Base-by-base conservation (phyloP, 2,888 invertebrate genomes). In the Eupeodes latifasciatus region DNA sequence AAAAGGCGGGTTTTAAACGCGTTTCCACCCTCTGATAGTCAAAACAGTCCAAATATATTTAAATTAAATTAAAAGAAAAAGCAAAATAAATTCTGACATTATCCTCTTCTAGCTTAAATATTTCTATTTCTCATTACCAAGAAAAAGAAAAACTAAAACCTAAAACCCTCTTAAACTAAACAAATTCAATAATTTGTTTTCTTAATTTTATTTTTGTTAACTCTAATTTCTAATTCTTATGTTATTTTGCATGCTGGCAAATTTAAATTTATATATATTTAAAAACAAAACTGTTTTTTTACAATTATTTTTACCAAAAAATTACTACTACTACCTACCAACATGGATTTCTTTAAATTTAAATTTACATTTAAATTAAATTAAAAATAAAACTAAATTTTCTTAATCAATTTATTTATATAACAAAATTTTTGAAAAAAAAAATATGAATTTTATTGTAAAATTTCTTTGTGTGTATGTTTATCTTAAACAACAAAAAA, bases 191-290 rank as follows among this genome's bases (percentile, higher is more conserved):
- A 59, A 88, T 88, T 88, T 85, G 69, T 78, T 88, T 81, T 69
- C 64, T 85, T 85, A 64, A 62, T 69, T 84, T 76, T 47, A 3
- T 77, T 83, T 80, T 59, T 64, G 9, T 40, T 40, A 7, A 40
- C 74, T 86, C 83, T 83, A 80, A 86, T 86, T 86, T 89, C 27
- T 59, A 85, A 89, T 81, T 89, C 81, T 90, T 88, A 85, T 89
- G 81, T 90, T 90, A 89, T 90, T 90, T 90, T 90, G 90, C 90
- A 90, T 90, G 90, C 90, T 90, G 90, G 89, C 90, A 90, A 90
- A 88, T 90, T 86, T 88, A 81, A 74, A 80, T 74, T 69, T 71
- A 72, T 71, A 85, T 75, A 80, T 69, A 66, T 81, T 64, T 14
- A 78, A 74, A 66, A 80, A 78, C 51, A 80, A 80, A 53, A 27